phyloP scores from a whole-genome alignment of 2,888 invertebrate species.

The Protodeltote pygarga region DNA sequence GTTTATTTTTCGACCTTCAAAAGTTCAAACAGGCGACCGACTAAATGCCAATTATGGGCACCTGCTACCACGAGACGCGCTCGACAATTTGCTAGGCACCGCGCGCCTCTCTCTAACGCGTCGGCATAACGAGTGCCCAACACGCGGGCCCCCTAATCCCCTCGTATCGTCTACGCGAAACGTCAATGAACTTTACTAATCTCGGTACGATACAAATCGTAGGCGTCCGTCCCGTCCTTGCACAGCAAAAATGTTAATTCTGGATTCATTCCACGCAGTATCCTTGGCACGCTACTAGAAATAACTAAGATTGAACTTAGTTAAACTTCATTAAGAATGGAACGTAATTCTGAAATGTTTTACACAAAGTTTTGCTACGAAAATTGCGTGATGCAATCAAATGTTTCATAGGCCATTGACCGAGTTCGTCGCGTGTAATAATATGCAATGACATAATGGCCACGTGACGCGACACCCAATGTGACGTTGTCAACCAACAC shows the following conservation, averaged over 20 bases:
- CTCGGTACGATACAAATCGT: slow-evolving; percentile 70
- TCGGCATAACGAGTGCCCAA: slow-evolving; percentile 45
- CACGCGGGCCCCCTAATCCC: slow-evolving; percentile 59
- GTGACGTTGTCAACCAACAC: slow-evolving; percentile 48
- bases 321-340: slow-evolving; percentile 62
- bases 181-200: slow-evolving; percentile 83
- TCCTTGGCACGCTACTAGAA: slow-evolving; percentile 56
- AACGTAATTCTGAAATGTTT: slow-evolving; percentile 56
- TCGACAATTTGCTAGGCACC: slow-evolving; percentile 73
- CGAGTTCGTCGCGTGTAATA: slow-evolving; percentile 55
- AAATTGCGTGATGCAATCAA: slow-evolving; percentile 56
- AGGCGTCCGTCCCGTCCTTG: slow-evolving; percentile 61
- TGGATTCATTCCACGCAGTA: slow-evolving; percentile 62
- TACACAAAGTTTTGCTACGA: slow-evolving; percentile 46
- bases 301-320: slow-evolving; percentile 64
- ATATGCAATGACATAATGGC: slow-evolving; percentile 59
- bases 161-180: slow-evolving; percentile 69
- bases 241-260: slow-evolving; percentile 66
- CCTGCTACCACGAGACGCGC: slow-evolving; percentile 77
- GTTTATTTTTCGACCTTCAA: slow-evolving; percentile 83
- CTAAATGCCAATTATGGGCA: slow-evolving; percentile 77
- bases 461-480: slow-evolving; percentile 42
- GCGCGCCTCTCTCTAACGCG: slow-evolving; percentile 55
- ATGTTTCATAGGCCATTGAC: slow-evolving; percentile 61
- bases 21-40: slow-evolving; percentile 76